Evolutionary conservation across 2,797 vertebrate genomes (phyloP), one percentile per base, ranked within the genome.

Genomic region (Telmatherina bonti): DNA sequence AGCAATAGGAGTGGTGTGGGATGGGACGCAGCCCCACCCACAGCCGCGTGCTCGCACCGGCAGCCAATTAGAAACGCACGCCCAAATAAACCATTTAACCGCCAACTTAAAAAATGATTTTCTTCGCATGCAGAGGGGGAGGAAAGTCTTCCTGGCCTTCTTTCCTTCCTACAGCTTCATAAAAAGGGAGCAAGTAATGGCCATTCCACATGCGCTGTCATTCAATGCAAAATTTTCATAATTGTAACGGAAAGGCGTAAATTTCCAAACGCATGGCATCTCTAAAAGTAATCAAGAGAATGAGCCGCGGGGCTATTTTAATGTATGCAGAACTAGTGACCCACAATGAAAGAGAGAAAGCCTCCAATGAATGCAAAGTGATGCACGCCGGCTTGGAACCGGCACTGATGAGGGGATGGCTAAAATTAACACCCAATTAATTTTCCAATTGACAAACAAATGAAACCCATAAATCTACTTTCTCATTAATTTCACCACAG

Each of bases 361-460:
- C 94, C 94, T 88, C 94, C 95, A 96, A 95, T 96, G 96, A 97
- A 97, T 96, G 96, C 96, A 95, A 96, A 97, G 95, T 95, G 96
- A 95, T 94, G 95, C 94, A 88, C 86, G 91, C 92, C 93, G 85
- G 94, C 96, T 95, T 93, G 93, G 94, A 94, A 95, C 95, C 95
- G 86, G 94, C 93, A 94, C 95, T 96, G 96, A 97, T 96, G 96
- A 96, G 96, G 96, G 95, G 96, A 96, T 93, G 93, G 96, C 95
- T 96, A 96, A 98, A 98, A 99, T 99, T 98, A 99, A 99, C 97
- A 99, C 97, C 96, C 97, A 99, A 99, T 99, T 99, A 97, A 98
- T 99, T 98, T 98, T 94, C 79, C 91, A 98, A 98, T 99, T 98
- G 97, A 98, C 97, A 99, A 99, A 99, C 97, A 98, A 99, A 99